Conservation (phyloP, 2,113 vertebrate species). For the Caretta caretta region DNA sequence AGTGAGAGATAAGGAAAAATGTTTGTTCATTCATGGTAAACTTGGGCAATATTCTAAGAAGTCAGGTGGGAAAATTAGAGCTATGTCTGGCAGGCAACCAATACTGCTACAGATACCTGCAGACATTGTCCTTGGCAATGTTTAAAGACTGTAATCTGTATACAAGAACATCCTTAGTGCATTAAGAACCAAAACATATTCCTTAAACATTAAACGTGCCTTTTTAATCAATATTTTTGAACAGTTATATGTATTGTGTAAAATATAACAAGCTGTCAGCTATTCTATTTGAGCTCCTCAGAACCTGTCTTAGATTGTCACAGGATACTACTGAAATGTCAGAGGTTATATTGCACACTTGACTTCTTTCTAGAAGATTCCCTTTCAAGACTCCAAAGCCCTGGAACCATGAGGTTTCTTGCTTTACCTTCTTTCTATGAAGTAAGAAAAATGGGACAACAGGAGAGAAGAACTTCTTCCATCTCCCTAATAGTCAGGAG, state of each 20-base stretch:
- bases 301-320: background rate
- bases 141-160: background rate
- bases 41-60: slow-evolving; percentile 8
- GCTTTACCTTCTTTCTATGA: background rate
- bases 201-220: background rate
- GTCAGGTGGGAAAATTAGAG: background rate
- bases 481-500: background rate
- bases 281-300: background rate
- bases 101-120: background rate
- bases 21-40: background rate
- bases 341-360: background rate
- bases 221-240: background rate
- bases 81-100: background rate
- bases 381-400: background rate
- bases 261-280: background rate
- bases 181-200: background rate
- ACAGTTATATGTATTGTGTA: background rate
- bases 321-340: background rate
- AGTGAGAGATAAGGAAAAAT: background rate
- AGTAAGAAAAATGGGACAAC: background rate
- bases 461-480: background rate
- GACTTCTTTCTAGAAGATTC: background rate
- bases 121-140: background rate
- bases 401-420: background rate
- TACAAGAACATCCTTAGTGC: background rate